Evolutionary conservation across 2,797 vertebrate species (phyloP).

Genomic region (Rhodeus uyekii): DNA sequence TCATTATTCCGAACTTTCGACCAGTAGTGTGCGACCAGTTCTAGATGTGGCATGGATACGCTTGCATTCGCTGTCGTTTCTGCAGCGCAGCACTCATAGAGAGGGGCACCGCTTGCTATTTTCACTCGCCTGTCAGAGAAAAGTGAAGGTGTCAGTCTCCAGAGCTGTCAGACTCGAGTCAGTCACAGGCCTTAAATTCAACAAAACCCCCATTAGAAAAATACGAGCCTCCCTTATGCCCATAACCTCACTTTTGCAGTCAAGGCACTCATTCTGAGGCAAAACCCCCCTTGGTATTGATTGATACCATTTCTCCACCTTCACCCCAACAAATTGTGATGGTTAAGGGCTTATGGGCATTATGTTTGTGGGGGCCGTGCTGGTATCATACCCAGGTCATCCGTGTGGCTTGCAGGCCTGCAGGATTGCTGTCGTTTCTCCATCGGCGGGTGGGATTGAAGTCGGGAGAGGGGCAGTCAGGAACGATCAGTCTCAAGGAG

Average conservation of each 20-base stretch:
- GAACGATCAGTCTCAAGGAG: conserved; percentile 65
- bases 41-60: background rate
- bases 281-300: conserved; percentile 67
- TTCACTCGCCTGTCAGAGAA: conserved; percentile 44
- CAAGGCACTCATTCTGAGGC: conserved; percentile 62
- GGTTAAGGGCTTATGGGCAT: conserved; percentile 78
- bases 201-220: conserved; percentile 71
- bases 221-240: conserved; percentile 65
- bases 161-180: conserved; percentile 77
- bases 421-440: conserved; percentile 64
- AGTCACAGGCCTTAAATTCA: conserved; percentile 74
- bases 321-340: conserved; percentile 77
- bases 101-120: conserved; percentile 43
- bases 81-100: background rate
- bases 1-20: background rate
- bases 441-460: conserved; percentile 54
- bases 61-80: background rate
- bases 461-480: conserved; percentile 58
- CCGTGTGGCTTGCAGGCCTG: conserved; percentile 40
- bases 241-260: conserved; percentile 31
- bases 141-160: conserved; percentile 73
- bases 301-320: conserved; percentile 71
- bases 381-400: conserved; percentile 64
- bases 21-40: background rate
- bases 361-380: conserved; percentile 69